Evolutionary conservation across 2,888 invertebrate genomes (phyloP), one percentile per base, ranked within the genome.

Genomic region (Orgyia antiqua): DNA sequence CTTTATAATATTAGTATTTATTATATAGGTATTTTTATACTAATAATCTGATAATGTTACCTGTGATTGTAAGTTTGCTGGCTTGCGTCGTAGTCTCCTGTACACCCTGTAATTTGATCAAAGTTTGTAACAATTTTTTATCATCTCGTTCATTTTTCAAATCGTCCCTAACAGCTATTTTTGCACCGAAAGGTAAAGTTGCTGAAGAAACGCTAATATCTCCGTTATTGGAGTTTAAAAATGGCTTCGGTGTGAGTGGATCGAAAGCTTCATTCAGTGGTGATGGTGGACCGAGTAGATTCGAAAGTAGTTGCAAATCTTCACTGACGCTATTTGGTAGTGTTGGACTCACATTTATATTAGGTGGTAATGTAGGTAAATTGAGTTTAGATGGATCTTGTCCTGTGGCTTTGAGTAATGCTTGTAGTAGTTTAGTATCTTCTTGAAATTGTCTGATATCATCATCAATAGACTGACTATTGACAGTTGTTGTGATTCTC

Each of bases 361-460:
- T 61, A 10, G 73, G 61, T 36, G 82, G 56, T 53, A 36, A 29
- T 36, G 76, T 74, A 5, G 86, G 86, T 52, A 87, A 65, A 49
- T 84, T 82, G 43, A 82, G 73, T 58, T 78, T 68, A 3, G 87
- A 73, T 32, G 86, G 83, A 40, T 86, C 78, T 64, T 86, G 79
- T 38, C 82, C 82, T 3, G 82, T 84, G 3, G 83, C 83, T 51
- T 86, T 80, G 36, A 86, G 58, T 23, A 84, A 62, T 20, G 83
- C 86, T 65, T 87, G 71, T 36, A 84, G 60, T 20, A 87, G 61
- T 54, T 82, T 79, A 33, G 86, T 75, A 47, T 87, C 87, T 66
- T 86, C 75, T 62, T 87, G 75, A 36, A 86, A 86, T 42, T 83
- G 83, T 61, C 70, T 78, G 27, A 87, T 74, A 50, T 87, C 87